A percentile compares a stretch with the other conserved stretches of the same genome.
These are phyloP conservation scores for Dasyurus viverrinus DNA, from an alignment of 2,113 vertebrate species.

Conservation along the genomic window DNA sequence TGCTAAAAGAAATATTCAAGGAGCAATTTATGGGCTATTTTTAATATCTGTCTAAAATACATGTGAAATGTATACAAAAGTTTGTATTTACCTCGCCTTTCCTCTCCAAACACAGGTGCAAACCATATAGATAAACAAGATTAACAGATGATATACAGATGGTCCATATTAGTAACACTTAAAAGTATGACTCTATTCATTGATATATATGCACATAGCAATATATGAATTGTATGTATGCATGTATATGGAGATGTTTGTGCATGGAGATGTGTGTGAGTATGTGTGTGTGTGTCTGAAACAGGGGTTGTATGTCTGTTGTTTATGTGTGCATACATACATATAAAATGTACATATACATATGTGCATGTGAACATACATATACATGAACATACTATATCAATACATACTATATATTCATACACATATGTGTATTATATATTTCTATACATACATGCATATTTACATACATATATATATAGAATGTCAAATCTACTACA, in stretches of 20 bases:
- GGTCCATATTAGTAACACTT: neutral
- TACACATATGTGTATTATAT: neutral
- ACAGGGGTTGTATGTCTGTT: no score
- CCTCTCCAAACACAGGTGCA: neutral
- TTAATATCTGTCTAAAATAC: neutral
- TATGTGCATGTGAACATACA: neutral
- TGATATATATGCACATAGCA: no score
- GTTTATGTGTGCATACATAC: no score
- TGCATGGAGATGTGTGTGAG: no score
- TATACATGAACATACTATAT: neutral
- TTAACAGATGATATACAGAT: neutral
- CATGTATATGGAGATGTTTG: no score
- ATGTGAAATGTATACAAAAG: neutral
- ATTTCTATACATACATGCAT: neutral
- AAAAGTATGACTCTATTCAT: neutral
- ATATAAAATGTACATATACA: no score
- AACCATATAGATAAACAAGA: neutral
- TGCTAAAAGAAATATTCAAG: neutral
- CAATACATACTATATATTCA: no score
- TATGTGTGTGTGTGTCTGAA: no score
- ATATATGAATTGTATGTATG: no score
- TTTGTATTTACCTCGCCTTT: neutral
- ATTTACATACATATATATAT: neutral
- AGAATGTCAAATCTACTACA: neutral
- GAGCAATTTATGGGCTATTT: neutral